These are phyloP conservation scores for Phrynocephalus versicolor DNA, from an alignment of 2,113 vertebrate species.

Conservation along the genomic window DNA sequence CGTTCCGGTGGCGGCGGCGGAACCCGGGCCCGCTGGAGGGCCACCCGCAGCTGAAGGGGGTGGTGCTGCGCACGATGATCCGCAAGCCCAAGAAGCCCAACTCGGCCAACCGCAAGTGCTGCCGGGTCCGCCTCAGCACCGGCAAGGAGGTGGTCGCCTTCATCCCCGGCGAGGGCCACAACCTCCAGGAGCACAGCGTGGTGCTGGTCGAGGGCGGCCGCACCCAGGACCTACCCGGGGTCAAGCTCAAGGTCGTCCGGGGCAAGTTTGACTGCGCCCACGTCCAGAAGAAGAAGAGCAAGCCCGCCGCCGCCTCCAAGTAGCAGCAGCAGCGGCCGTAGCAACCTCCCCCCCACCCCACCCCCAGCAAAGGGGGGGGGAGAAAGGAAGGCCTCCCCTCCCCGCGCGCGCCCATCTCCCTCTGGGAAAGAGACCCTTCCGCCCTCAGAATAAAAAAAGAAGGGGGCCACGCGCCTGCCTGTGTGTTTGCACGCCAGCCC, in stretches of 20 bases:
- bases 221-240: conserved; percentile 90
- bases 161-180: conserved; percentile 93
- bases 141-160: conserved; percentile 86
- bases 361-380: no score
- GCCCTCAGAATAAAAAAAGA: not conserved
- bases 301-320: no score
- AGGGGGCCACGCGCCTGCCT: no score
- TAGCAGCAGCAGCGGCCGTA: no score
- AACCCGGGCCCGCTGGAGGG: conserved; percentile 71
- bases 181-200: conserved; percentile 90
- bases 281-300: conserved; percentile 5
- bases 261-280: conserved; percentile 19
- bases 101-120: conserved; percentile 93
- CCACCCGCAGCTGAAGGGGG: conserved; percentile 86
- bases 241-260: conserved; percentile 80
- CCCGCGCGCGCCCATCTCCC: no score
- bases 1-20: conserved; percentile 19
- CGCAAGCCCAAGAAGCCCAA: conserved; percentile 96
- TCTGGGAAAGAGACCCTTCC: no score
- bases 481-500: no score
- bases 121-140: conserved; percentile 83
- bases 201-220: conserved; percentile 88
- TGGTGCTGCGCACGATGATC: conserved; percentile 88
- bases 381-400: no score
- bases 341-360: no score